Base-by-base conservation (phyloP, 1,140 invertebrate genomes). In the Zaprionus taronus region DNA sequence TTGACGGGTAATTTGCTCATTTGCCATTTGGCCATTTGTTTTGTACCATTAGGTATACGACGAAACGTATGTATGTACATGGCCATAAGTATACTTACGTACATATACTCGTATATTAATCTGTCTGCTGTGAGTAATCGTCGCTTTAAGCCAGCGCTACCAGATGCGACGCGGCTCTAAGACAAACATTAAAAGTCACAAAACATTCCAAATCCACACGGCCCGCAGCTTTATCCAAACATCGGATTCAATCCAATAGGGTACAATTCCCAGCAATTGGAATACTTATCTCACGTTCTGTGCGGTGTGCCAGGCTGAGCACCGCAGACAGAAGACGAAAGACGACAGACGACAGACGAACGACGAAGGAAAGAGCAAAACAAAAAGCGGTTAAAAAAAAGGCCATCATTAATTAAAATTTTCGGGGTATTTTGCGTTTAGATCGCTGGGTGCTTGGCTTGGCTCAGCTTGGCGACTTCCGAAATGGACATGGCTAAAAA, bases 341-440 rank as follows among this genome's bases (percentile, higher is more conserved):
- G 17, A 12, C 17, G 20, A 49, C 6, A 14, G 17, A 12, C 17
- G 20, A 49, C 6, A 14, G 17, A 12, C 17, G 20, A 49, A 51
- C 41, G 66, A 24, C 22, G 36, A 67, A 36, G 6, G 15, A 64
- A 49, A 14, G 34, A 34, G 5, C 5, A 28, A 51, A 63, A 63
- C 56, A 70, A 60, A 70, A 36, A 47, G 41, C 41, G 49, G 22
- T 2, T 24, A 38, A 69, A 68, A 47, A 68, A 69, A 72, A 58
- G 58, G 81, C 70, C 66, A 87, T 87, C 85, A 89, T 89, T 89
- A 89, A 89, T 89, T 84, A 84, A 80, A 47, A 74, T 64, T 77
- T 69, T 63, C 64, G 77, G 49, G 55, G 47, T 53, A 75, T 74
- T 75, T 71, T 71, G 68, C 41, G 31, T 70, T 73, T 55, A 63